Evolutionary conservation across 2,113 vertebrate genomes (phyloP).

Genomic region (Callospermophilus lateralis): DNA sequence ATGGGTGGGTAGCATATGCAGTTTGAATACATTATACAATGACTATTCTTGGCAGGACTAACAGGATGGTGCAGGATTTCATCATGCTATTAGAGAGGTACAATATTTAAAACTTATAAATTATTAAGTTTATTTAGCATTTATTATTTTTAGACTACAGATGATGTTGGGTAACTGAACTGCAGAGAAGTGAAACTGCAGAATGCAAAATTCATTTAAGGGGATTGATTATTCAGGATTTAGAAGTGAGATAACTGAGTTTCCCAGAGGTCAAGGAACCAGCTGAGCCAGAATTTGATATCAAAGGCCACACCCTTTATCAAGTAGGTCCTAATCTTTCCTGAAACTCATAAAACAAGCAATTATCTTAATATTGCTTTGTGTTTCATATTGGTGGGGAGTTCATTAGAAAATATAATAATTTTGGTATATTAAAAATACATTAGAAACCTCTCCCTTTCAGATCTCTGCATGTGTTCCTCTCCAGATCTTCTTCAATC

Average conservation of each 20-base stretch:
- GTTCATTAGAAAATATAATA: neutral
- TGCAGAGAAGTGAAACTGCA: neutral
- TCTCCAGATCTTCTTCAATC: neutral
- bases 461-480: neutral
- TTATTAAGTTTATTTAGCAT: neutral
- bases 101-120: neutral
- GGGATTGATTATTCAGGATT: neutral
- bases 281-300: neutral
- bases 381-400: neutral
- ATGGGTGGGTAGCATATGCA: no score
- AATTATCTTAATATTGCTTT: neutral
- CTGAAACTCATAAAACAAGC: neutral
- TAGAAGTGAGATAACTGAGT: neutral
- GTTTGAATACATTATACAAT: neutral
- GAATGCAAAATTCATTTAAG: neutral
- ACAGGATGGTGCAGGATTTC: neutral
- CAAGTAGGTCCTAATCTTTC: neutral
- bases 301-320: neutral
- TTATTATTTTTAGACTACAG: neutral
- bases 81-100: neutral
- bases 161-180: neutral
- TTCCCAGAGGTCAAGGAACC: neutral
- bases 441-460: neutral
- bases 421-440: neutral
- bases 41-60: neutral